Percentiles rank a stretch among this genome's conserved stretches.
phyloP scores from a whole-genome alignment of 2,888 invertebrate genomes.

The Mythimna lalbum region DNA sequence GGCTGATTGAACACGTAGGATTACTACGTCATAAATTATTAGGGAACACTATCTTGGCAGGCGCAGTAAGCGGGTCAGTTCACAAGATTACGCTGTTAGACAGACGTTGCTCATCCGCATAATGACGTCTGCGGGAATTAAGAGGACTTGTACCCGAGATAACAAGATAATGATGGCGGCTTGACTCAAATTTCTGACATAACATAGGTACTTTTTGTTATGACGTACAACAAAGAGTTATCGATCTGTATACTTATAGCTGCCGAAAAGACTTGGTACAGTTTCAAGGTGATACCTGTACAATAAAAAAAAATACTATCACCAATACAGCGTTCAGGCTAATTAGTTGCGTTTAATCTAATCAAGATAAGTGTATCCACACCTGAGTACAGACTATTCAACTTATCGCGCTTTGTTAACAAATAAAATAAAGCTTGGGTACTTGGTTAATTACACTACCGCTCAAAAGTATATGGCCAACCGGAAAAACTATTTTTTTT shows the following conservation, averaged over 20 bases:
- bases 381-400: constrained; percentile 25
- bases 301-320: constrained; percentile 12
- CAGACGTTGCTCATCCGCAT: background rate
- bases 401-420: constrained; percentile 19
- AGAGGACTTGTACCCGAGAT: background rate
- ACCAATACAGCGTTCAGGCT: constrained; percentile 27
- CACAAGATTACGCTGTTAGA: background rate
- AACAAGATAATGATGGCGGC: background rate
- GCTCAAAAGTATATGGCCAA: too few relatives aligned
- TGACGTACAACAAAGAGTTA: background rate
- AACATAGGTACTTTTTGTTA: background rate
- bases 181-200: background rate
- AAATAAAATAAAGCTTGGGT: constrained; percentile 27
- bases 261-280: background rate
- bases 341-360: constrained; percentile 42
- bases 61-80: background rate
- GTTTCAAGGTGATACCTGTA: background rate
- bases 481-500: too few relatives aligned
- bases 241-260: background rate
- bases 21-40: background rate
- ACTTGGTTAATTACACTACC: background rate
- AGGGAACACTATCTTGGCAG: constrained; percentile 1
- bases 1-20: background rate
- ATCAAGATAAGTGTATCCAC: constrained; percentile 40
- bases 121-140: background rate